Evolutionary conservation across 2,797 vertebrate genomes (phyloP), one percentile per base, ranked within the genome.

Genomic region (Botia kubotai): DNA sequence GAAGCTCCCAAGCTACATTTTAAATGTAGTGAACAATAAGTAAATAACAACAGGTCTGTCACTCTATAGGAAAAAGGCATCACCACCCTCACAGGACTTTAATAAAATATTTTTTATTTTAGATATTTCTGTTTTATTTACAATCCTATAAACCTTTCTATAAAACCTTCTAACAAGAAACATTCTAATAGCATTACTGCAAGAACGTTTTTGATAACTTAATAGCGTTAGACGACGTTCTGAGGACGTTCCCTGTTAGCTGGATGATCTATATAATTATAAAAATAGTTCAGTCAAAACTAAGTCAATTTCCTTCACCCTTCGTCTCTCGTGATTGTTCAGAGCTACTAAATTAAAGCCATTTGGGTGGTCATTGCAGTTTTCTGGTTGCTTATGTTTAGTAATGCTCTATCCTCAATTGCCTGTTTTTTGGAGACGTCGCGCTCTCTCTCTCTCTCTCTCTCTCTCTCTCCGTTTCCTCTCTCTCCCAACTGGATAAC

Each of bases 31-130:
- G 79, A 77, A 84, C 71, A 70, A 86, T 86, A 82, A 88, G 63
- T n/a, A 80, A 91, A 90, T 89, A 87, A 91, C 85, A 84, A 82
- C 58, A 84, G 89, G 87, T 90, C 85, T 79, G 87, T 82, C 79
- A 91, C 80, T 86, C 10, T 83, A 91, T 21, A 62, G 43, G 89
- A 90, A 93, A 94, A 92, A 87, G 86, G 90, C 87, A 86, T 84
- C 92, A 92, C 89, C 92, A 93, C 90, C 92, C 90, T 91, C 83
- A 94, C 80, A 95, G 93, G 93, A 88, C 91, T 94, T 94, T 94
- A 94, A 93, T 87, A 52, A 80, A 85, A 82, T 84, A 93, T 82
- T 7, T 82, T 5, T 3, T 1, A 6, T 8, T 6, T 0, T 8
- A 46, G 43, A 7, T 43, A 4, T 7, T 43, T 8, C 39, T 43